Evolutionary conservation across 2,113 vertebrate species (phyloP), one percentile per base, ranked within the genome.

Genomic region (Sphaerodactylus townsendi): DNA sequence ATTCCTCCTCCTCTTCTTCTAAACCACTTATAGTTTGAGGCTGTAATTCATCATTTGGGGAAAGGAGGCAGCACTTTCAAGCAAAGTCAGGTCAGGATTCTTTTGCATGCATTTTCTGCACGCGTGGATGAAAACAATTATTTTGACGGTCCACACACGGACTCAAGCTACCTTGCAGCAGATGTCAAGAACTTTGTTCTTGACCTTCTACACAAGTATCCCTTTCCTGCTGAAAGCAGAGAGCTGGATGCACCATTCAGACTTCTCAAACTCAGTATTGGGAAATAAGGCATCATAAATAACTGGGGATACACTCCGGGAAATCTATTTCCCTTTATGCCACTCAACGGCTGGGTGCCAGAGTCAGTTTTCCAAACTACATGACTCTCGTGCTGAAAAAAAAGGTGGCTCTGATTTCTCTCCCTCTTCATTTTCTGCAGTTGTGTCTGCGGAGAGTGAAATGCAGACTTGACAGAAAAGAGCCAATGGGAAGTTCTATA

Each of bases 401-500:
- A 1, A 1, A 77, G 75, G 35, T 25, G 65, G 66, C 13, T 39
- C 13, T 0, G 1, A n/a, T 73, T 73, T 73, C 71, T 73, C 71
- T 53, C 66, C 6, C 2, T 1, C 48, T 23, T 79, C 28, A 86
- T 5, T 66, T 66, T 62, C 76, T 79, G 71, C 9, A 30, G 13
- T 28, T 0, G 0, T n/a, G 28, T 37, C 0, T 1, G 39, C 78
- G 3, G 19, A 0, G 0, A 8, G 5, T 48, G 28, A 10, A 64
- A 79, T 50, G 0, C 4, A 33, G 21, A n/a, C 11, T 62, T 46
- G 39, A 84, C 56, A 79, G 44, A 74, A 66, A 7, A n/a, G n/a
- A 46, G 74, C 85, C 5, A 25, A 80, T 79, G 69, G 85, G 87
- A 85, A 85, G 88, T 84, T 46, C 84, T 90, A 4, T 73, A 14